phyloP scores from a whole-genome alignment of 35 echinoderm and acorn worm species.

The Heliocidaris tuberculata region DNA sequence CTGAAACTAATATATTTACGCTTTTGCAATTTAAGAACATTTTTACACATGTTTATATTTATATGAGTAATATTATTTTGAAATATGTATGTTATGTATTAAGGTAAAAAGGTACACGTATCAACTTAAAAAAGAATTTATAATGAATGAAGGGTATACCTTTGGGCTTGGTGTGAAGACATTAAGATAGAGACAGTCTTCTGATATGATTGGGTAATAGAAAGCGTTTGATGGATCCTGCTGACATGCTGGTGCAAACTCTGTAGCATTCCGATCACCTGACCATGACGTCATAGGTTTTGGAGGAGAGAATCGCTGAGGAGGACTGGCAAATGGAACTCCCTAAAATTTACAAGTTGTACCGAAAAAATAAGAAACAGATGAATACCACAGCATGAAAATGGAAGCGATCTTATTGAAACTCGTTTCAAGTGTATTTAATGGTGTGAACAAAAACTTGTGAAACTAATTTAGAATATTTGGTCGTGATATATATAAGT shows the following conservation, averaged over 20 bases:
- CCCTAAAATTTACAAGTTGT: conserved; percentile 22
- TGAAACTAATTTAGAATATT: too few relatives aligned
- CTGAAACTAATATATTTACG: too few relatives aligned
- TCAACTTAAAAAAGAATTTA: too few relatives aligned
- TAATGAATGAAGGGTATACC: background rate
- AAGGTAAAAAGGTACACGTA: too few relatives aligned
- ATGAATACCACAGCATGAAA: too few relatives aligned
- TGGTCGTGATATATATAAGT: too few relatives aligned
- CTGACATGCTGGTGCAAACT: conserved; percentile 32
- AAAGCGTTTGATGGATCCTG: background rate
- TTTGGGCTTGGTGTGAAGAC: background rate
- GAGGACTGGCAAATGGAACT: conserved; percentile 58
- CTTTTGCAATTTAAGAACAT: too few relatives aligned
- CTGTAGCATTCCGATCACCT: conserved; percentile 32
- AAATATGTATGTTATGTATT: too few relatives aligned
- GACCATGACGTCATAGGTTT: conserved; percentile 31
- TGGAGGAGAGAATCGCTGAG: conserved; percentile 51
- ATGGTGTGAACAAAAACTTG: too few relatives aligned
- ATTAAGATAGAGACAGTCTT: conserved; percentile 25
- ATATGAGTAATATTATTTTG: too few relatives aligned
- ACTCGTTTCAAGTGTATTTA: too few relatives aligned
- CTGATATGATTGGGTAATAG: background rate
- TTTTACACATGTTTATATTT: too few relatives aligned
- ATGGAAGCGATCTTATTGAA: background rate
- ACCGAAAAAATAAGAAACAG: background rate